Conservation (phyloP, 2,113 vertebrate species). For the Todiramphus saurophagus region DNA sequence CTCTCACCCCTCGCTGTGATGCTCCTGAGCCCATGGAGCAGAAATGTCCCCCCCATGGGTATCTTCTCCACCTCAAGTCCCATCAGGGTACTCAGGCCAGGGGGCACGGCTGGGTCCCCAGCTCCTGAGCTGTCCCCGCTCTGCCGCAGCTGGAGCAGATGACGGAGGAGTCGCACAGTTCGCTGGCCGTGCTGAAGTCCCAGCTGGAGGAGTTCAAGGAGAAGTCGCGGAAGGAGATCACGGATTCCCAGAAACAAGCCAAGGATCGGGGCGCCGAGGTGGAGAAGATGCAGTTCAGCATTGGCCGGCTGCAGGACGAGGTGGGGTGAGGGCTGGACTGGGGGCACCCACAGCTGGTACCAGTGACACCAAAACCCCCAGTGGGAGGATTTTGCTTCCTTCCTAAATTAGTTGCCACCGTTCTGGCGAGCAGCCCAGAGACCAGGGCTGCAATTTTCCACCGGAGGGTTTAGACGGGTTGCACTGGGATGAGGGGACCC, state of each 20-base stretch:
- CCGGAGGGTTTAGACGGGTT: not conserved
- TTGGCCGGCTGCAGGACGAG: conserved; percentile 87
- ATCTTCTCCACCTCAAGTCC: not conserved
- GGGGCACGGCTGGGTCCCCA: not conserved
- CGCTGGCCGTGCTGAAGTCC: conserved; percentile 71
- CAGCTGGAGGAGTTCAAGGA: conserved; percentile 93
- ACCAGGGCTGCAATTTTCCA: not conserved
- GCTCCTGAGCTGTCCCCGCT: not conserved
- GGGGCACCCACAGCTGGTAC: too few relatives aligned
- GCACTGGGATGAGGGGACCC: not conserved
- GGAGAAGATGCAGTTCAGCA: conserved; percentile 75
- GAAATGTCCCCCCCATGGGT: not conserved
- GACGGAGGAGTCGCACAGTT: conserved; percentile 74
- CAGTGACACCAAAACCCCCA: too few relatives aligned
- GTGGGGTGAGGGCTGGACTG: conserved; percentile 48
- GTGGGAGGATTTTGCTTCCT: too few relatives aligned
- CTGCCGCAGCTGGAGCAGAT: conserved; percentile 81
- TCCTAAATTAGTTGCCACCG: accelerated
- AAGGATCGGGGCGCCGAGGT: conserved; percentile 83
- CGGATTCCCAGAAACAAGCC: conserved; percentile 84
- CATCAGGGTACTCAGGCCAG: not conserved
- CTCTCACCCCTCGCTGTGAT: accelerated
- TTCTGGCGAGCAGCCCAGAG: not conserved
- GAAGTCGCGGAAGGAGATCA: conserved; percentile 84
- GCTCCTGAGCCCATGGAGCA: not conserved